A percentile compares a stretch with the other conserved stretches of the same genome.
Conservation (phyloP, 2,888 invertebrate species). For the Cephus nigrinus region DNA sequence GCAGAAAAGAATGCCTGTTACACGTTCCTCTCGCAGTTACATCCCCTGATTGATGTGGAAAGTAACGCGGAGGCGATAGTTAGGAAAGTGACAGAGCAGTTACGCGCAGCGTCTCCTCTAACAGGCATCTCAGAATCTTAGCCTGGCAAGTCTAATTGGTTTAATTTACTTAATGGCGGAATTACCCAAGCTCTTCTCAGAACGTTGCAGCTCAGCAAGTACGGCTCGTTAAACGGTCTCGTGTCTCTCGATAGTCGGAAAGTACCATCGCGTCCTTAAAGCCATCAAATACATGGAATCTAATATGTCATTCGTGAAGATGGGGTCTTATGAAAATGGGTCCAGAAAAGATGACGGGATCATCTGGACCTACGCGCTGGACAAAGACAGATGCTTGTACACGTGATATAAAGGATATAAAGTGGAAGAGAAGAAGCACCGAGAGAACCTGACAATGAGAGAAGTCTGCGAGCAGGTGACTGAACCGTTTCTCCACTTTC, state of each 20-base stretch:
- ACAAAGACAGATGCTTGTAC: neutral
- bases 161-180: constrained; percentile 46
- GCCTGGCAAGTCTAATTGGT: constrained; percentile 42
- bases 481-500: constrained; percentile 23
- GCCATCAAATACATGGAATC: neutral
- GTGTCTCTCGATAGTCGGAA: neutral
- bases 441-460: neutral
- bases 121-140: constrained; percentile 27
- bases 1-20: neutral
- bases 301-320: neutral
- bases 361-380: neutral
- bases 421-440: constrained; percentile 5
- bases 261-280: neutral
- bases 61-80: constrained; percentile 12
- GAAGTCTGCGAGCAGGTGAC: constrained; percentile 19
- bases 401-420: neutral
- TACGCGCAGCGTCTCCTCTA: constrained; percentile 11
- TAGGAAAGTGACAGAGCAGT: constrained; percentile 15
- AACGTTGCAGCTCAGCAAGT: constrained; percentile 23
- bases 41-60: constrained; percentile 14
- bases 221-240: constrained; percentile 31
- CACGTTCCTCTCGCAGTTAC: neutral
- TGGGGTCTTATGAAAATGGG: neutral
- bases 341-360: neutral
- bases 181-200: constrained; percentile 41